phyloP scores from a whole-genome alignment of 53 echinoderm and acorn worm species.

The Actinopyga echinites region DNA sequence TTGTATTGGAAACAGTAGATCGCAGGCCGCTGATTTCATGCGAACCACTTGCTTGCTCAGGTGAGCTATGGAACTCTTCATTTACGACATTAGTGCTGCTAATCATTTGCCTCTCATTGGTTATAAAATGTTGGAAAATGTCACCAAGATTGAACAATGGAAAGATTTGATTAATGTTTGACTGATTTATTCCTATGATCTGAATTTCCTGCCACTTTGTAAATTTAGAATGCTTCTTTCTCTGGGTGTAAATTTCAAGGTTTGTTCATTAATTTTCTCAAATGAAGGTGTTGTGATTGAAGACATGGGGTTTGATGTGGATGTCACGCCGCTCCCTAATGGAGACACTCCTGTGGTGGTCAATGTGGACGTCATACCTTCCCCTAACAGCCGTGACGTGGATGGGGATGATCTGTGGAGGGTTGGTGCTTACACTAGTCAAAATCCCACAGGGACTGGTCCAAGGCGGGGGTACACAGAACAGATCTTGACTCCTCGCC shows the following conservation, averaged over 20 bases:
- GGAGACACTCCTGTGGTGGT: constrained; percentile 44
- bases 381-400: constrained; percentile 59
- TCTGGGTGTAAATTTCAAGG: too few species aligned
- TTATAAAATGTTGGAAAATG: too few species aligned
- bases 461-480: constrained; percentile 66
- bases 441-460: constrained; percentile 67
- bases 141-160: too few species aligned
- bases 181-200: too few species aligned
- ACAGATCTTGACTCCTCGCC: constrained; percentile 62
- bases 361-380: constrained; percentile 34
- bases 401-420: constrained; percentile 77
- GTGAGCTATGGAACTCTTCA: background rate
- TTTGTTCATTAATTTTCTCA: too few species aligned
- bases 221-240: too few species aligned
- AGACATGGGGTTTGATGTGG: constrained; percentile 54
- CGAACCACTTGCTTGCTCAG: constrained; percentile 52
- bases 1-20: constrained; percentile 58
- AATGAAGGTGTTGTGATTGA: constrained; percentile 59
- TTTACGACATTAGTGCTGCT: background rate
- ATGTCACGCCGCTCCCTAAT: constrained; percentile 27
- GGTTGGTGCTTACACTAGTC: constrained; percentile 74
- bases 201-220: too few species aligned
- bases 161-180: too few species aligned
- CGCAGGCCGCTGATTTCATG: constrained; percentile 68
- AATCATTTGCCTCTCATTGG: too few species aligned